Conservation (phyloP, 2,888 invertebrate genomes). For the Hedya salicella region DNA sequence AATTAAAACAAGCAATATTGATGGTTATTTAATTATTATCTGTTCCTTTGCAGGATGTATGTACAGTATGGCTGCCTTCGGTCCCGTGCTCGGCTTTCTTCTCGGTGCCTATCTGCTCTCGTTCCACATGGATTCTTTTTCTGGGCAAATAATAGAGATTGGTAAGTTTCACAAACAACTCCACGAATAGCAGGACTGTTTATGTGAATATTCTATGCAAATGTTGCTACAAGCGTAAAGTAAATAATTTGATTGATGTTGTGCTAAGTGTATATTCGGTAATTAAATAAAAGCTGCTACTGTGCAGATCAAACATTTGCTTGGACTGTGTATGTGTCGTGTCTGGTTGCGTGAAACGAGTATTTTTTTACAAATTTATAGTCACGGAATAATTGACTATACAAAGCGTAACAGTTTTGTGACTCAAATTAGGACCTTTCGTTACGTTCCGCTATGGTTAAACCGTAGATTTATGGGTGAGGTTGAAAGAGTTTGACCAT, state of each 20-base stretch:
- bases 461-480: too few relatives aligned
- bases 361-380: constrained; percentile 5
- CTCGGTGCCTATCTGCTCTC: constrained; percentile 96
- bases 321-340: constrained; percentile 2
- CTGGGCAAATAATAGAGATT: constrained; percentile 89
- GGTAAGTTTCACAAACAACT: constrained; percentile 70
- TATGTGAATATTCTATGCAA: neutral
- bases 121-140: constrained; percentile 96
- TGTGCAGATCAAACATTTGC: constrained; percentile 21
- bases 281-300: constrained; percentile 21
- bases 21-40: neutral
- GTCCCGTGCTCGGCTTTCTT: constrained; percentile 97
- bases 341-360: constrained; percentile 12
- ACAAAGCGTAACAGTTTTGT: neutral
- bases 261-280: constrained; percentile 10
- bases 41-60: constrained; percentile 89
- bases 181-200: neutral
- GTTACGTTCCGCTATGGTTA: too few relatives aligned
- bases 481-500: too few relatives aligned
- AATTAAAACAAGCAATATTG: neutral
- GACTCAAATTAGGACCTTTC: neutral
- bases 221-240: too few relatives aligned
- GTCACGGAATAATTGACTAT: neutral
- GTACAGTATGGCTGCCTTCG: constrained; percentile 98
- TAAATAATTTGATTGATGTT: constrained; percentile 4